Evolutionary conservation across 2,113 vertebrate species (phyloP), one percentile per base, ranked within the genome.

Genomic region (Ochotona princeps): DNA sequence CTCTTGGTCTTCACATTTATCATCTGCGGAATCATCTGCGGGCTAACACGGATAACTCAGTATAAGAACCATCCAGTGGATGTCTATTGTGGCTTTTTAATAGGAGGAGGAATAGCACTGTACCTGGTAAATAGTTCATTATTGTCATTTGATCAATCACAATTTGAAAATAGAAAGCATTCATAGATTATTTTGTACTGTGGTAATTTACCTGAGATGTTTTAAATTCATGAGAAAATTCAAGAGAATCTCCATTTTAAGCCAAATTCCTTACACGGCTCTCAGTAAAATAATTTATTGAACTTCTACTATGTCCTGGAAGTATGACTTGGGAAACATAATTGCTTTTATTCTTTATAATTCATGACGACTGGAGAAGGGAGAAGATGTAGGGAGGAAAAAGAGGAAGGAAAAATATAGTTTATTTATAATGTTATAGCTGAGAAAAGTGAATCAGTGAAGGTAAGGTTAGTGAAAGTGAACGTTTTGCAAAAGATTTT

Each of bases 31-130:
- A 99, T 99, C 94, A 99, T 99, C 92, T 99, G 99, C 26, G 99
- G 99, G 38, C 98, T 99, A 96, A 99, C 99, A 49, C 98, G 99
- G 54, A 99, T 99, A 83, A 99, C 99, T 86, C 99, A 99, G 94
- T 99, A 99, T 94, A 99, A 99, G 98, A 99, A 99, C 97, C 99
- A 99, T 9, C 98, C 99, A 61, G 98, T 99, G 32, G 99, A 99
- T 65, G 99, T 99, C 96, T 99, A 99, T 97, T 98, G 99, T 97
- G 99, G 99, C 88, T 99, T 99, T 97, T 97, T 99, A 84, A 98
- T 99, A 74, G 99, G 99, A 96, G 99, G 99, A 75, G 98, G 99
- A 94, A 99, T 99, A 83, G 99, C 99, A 69, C 97, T 99, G 79
- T 99, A 99, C 96, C 97, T 99, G 98, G 99, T 99, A 98, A 98